These are phyloP conservation scores for Strix uralensis DNA, from an alignment of 2,113 vertebrate species.

Conservation along the genomic window DNA sequence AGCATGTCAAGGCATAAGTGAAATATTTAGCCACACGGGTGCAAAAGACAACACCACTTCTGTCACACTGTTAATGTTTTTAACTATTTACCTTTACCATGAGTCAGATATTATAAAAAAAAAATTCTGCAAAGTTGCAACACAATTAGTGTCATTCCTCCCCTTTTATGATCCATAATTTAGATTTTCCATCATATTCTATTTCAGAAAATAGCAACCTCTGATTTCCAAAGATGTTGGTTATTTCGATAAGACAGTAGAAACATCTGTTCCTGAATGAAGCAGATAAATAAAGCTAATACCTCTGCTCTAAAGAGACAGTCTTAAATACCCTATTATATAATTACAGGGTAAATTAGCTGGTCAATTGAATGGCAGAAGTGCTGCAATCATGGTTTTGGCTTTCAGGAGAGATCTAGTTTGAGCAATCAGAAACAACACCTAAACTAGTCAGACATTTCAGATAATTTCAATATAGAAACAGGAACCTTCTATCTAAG, in stretches of 20 bases:
- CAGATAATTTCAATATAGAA: neutral
- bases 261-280: conserved; percentile 17
- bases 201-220: neutral
- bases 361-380: neutral
- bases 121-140: neutral
- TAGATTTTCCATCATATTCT: neutral
- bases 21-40: neutral
- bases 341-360: neutral
- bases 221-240: neutral
- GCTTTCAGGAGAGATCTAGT: neutral
- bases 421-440: neutral
- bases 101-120: neutral
- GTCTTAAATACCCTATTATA: conserved; percentile 6
- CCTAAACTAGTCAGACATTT: neutral
- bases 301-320: neutral
- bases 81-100: neutral
- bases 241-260: conserved; percentile 19
- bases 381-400: neutral
- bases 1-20: neutral
- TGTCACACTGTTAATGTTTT: neutral
- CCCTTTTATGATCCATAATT: neutral
- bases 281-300: conserved; percentile 17
- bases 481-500: neutral
- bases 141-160: neutral
- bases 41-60: neutral